Conservation (phyloP, 2,888 invertebrate species). For the Drosophila mayaguana region DNA sequence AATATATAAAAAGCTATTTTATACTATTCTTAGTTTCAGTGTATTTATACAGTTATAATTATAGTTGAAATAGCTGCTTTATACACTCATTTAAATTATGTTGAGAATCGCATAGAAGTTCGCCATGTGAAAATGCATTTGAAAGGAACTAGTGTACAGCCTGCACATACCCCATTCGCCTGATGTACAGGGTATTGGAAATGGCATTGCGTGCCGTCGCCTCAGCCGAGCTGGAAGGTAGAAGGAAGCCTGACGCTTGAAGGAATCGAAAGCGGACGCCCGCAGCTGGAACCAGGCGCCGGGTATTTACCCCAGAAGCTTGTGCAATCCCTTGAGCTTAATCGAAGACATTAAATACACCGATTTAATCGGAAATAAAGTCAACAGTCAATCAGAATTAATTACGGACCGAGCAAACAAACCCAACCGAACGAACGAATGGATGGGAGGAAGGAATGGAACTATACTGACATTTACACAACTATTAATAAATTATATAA, state of each 20-base stretch:
- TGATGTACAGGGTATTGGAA: conserved; percentile 27
- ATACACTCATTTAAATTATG: neutral
- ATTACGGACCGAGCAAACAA: conserved; percentile 14
- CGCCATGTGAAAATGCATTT: neutral
- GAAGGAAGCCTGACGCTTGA: neutral
- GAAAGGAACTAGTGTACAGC: neutral
- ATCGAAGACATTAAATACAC: conserved; percentile 47
- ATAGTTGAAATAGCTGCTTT: neutral
- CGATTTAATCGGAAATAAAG: conserved; percentile 55
- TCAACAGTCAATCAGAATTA: conserved; percentile 42
- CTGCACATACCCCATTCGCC: neutral
- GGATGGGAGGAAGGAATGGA: no score
- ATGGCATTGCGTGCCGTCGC: conserved; percentile 67
- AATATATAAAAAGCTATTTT: neutral
- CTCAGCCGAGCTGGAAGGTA: neutral
- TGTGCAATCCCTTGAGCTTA: conserved; percentile 43
- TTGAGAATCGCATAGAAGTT: conserved; percentile 6
- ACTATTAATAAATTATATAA: conserved; percentile 35
- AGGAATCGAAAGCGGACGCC: neutral
- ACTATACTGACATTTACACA: neutral
- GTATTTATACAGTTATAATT: neutral
- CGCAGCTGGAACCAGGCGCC: conserved; percentile 1
- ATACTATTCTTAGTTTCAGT: neutral
- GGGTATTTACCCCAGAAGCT: neutral
- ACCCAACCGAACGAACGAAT: neutral